Percentiles rank a stretch among this genome's conserved stretches.
These are phyloP conservation scores for Temnopleurus reevesii DNA, from an alignment of 53 echinoderm and acorn worm genomes.

Conservation along the genomic window DNA sequence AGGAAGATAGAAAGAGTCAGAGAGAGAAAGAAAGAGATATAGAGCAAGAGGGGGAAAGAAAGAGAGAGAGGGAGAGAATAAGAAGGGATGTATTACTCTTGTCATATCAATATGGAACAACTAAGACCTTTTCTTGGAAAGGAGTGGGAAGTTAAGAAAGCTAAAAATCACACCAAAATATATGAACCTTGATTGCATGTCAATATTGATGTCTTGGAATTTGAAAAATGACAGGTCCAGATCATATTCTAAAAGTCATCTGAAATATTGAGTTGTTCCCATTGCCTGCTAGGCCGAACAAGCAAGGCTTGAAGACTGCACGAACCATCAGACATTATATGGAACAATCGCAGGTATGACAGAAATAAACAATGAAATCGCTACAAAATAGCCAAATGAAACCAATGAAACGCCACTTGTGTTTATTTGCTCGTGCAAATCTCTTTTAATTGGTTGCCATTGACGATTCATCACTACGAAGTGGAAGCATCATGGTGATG, in stretches of 20 bases:
- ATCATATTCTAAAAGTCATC: background rate
- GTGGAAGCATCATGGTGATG: too few species aligned
- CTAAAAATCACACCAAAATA: background rate
- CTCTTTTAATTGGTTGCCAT: too few species aligned
- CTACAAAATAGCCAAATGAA: too few species aligned
- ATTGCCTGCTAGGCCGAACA: too few species aligned
- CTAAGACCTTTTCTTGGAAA: background rate
- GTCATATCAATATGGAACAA: background rate
- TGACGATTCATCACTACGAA: too few species aligned
- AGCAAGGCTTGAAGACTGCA: too few species aligned
- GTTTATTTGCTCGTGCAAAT: too few species aligned
- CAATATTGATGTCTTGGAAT: conserved; percentile 15
- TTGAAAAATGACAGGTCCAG: background rate
- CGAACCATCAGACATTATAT: too few species aligned
- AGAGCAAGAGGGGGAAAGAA: background rate
- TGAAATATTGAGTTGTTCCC: background rate
- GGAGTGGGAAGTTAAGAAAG: background rate
- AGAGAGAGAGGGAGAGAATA: background rate
- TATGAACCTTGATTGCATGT: conserved; percentile 5
- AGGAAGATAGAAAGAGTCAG: background rate
- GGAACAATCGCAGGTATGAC: too few species aligned
- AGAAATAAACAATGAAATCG: too few species aligned
- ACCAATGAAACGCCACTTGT: too few species aligned
- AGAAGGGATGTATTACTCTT: background rate
- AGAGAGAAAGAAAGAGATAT: background rate